Percentiles rank a stretch among this genome's conserved stretches.
Conservation (phyloP, 2,113 vertebrate species). For the Tauraco erythrolophus region DNA sequence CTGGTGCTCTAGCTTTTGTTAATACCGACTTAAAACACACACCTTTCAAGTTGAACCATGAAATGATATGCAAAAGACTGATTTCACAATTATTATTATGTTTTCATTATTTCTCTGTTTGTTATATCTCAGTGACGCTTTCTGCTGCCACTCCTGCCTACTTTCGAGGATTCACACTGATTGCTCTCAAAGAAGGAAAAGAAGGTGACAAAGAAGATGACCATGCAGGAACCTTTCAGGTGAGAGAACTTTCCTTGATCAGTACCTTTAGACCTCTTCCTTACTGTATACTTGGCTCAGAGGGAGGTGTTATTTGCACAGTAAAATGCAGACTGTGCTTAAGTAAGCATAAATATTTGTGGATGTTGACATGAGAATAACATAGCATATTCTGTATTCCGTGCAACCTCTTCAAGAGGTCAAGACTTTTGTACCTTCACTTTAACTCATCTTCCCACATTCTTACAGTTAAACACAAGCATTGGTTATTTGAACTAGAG, state of each 20-base stretch:
- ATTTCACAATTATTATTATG: neutral
- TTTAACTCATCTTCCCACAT: neutral
- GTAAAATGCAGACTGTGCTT: neutral
- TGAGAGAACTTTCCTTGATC: slow-evolving; percentile 59
- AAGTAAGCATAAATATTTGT: neutral
- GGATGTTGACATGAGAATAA: neutral
- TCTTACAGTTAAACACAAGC: neutral
- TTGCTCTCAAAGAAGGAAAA: slow-evolving; percentile 90
- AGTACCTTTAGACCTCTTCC: neutral
- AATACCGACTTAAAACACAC: neutral
- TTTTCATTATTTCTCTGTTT: slow-evolving; percentile 53
- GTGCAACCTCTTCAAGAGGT: neutral
- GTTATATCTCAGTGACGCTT: slow-evolving; percentile 83
- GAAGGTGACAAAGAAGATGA: slow-evolving; percentile 94
- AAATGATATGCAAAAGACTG: neutral
- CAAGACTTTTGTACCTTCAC: neutral
- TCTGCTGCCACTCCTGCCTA: slow-evolving; percentile 90
- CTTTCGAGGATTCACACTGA: slow-evolving; percentile 94
- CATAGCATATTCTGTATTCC: neutral
- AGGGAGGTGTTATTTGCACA: neutral
- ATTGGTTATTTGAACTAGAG: neutral
- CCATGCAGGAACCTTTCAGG: slow-evolving; percentile 93
- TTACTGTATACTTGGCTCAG: neutral
- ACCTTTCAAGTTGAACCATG: neutral
- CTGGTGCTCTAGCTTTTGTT: neutral